A percentile compares a stretch with the other conserved stretches of the same genome.
These are phyloP conservation scores for Alfaro cultratus DNA, from an alignment of 2,797 vertebrate genomes.

Conservation along the genomic window DNA sequence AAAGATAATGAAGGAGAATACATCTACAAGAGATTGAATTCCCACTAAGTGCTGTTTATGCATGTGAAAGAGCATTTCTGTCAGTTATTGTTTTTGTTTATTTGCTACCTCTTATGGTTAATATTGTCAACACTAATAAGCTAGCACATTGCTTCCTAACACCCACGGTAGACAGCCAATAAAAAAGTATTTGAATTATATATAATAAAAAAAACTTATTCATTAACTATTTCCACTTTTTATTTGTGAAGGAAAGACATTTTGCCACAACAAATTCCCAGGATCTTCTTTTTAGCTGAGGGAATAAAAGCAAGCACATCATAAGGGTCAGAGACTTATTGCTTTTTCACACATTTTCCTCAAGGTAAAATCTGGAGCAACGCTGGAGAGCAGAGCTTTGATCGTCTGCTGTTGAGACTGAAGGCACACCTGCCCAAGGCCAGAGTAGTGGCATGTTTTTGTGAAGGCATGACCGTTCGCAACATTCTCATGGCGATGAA, in stretches of 20 bases:
- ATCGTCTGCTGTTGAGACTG: conserved; percentile 91
- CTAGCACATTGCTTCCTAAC: conserved; percentile 4
- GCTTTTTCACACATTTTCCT: conserved; percentile 30
- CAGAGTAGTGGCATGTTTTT: conserved; percentile 97
- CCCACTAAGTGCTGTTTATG: conserved; percentile 8
- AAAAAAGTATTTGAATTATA: conserved; percentile 1
- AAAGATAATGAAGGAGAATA: not conserved
- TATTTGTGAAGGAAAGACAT: not conserved
- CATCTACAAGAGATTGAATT: not conserved
- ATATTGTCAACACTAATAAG: conserved; percentile 5
- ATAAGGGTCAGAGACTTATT: conserved; percentile 6
- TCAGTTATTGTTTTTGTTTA: not conserved
- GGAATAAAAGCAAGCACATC: not conserved
- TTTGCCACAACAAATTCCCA: not conserved
- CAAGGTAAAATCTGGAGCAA: conserved; percentile 97
- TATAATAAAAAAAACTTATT: not conserved
- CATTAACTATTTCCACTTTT: conserved; percentile 4
- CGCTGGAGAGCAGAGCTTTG: conserved; percentile 94
- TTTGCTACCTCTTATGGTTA: conserved; percentile 7
- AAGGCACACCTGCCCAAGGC: conserved; percentile 93
- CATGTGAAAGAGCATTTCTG: not conserved
- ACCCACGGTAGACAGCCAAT: not conserved
- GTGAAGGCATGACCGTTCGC: conserved; percentile 97
- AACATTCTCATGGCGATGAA: conserved; percentile 98
- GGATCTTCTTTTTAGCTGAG: not conserved